Conservation (phyloP, 2,113 vertebrate species). For the Thymallus thymallus region DNA sequence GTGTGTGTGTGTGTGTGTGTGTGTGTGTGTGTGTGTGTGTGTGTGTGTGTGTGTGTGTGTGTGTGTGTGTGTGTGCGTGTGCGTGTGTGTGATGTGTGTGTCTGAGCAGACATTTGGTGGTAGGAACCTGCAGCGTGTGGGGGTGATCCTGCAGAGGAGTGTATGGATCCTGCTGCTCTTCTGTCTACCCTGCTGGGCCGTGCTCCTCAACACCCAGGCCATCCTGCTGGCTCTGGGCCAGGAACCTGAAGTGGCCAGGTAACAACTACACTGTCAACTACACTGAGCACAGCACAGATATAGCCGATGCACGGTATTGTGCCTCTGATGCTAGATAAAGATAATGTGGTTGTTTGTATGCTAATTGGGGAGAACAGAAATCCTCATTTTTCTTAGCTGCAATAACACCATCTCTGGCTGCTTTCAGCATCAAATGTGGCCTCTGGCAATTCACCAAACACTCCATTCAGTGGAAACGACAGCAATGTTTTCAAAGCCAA, state of each 20-base stretch:
- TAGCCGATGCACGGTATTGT: neutral
- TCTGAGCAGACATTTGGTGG: constrained; percentile 80
- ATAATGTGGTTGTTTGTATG: constrained; percentile 11
- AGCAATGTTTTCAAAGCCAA: neutral
- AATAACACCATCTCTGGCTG: neutral
- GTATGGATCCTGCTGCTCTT: constrained; percentile 83
- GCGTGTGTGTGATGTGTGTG: neutral
- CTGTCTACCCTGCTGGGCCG: constrained; percentile 89
- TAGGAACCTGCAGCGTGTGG: constrained; percentile 82
- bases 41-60: neutral
- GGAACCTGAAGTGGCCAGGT: constrained; percentile 84
- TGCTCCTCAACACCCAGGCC: constrained; percentile 84
- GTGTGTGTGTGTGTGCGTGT: neutral
- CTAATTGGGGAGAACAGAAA: neutral
- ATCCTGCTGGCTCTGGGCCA: constrained; percentile 81
- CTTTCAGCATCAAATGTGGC: neutral
- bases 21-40: constrained; percentile 12
- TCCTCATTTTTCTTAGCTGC: neutral
- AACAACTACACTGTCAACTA: neutral
- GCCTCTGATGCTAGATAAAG: neutral
- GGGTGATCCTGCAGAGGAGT: constrained; percentile 84
- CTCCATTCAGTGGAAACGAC: neutral
- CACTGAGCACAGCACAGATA: neutral
- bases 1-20: constrained; percentile 28
- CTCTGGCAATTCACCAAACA: neutral